phyloP scores from a whole-genome alignment of 2,888 invertebrate genomes.

The Phyllotreta cruciferae region DNA sequence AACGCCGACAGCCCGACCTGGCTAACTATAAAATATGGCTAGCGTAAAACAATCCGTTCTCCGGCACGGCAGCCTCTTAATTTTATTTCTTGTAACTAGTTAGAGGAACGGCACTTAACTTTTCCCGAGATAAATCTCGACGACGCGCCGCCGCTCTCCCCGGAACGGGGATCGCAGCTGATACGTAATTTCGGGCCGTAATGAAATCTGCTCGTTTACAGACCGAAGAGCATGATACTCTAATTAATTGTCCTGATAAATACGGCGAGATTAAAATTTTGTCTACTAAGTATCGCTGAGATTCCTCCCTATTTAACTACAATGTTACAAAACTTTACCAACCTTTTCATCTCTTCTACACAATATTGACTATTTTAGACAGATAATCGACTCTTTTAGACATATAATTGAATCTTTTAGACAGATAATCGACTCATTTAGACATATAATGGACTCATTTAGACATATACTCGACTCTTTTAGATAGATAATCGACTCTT shows the following conservation, averaged over 20 bases:
- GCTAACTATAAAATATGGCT: slow-evolving; percentile 38
- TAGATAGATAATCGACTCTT: too few relatives aligned
- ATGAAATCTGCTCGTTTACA: slow-evolving; percentile 14
- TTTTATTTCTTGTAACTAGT: slow-evolving; percentile 37
- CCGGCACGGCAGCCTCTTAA: slow-evolving; percentile 33
- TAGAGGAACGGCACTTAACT: slow-evolving; percentile 35
- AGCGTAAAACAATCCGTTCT: slow-evolving; percentile 35
- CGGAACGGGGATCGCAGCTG: slow-evolving; percentile 21
- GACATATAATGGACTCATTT: too few relatives aligned
- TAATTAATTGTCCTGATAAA: slow-evolving; percentile 14
- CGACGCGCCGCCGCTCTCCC: slow-evolving; percentile 28
- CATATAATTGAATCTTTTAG: too few relatives aligned
- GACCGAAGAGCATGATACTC: slow-evolving; percentile 13
- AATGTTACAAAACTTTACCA: too few relatives aligned
- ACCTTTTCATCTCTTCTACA: too few relatives aligned
- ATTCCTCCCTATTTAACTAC: too few relatives aligned
- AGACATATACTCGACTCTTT: too few relatives aligned
- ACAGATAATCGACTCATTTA: too few relatives aligned
- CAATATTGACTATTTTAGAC: too few relatives aligned
- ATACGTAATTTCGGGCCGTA: slow-evolving; percentile 20
- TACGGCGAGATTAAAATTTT: slow-evolving; percentile 3
- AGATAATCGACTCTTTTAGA: too few relatives aligned
- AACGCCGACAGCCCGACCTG: slow-evolving; percentile 32
- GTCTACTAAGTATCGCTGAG: neutral
- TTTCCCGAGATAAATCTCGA: slow-evolving; percentile 37